A percentile compares a stretch with the other conserved stretches of the same genome.
These are phyloP conservation scores for Nomada lathburiana DNA, from an alignment of 2,888 invertebrate species.

Conservation along the genomic window DNA sequence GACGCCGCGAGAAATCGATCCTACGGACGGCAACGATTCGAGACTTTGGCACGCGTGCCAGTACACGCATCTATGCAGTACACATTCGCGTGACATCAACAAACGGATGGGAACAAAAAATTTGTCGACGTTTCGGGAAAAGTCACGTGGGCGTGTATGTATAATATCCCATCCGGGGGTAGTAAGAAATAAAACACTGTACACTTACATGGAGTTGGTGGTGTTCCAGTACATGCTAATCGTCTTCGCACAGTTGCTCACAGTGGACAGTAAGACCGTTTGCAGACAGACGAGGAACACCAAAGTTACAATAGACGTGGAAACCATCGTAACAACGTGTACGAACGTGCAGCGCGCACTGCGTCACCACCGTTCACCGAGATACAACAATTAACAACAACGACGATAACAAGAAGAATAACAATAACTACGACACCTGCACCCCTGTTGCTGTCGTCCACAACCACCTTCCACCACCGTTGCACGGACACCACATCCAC, in stretches of 20 bases:
- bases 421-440: slow-evolving; percentile 62
- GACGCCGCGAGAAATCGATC: slow-evolving; percentile 75
- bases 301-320: slow-evolving; percentile 83
- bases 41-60: slow-evolving; percentile 73
- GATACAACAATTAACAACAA: slow-evolving; percentile 54
- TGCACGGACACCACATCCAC: slow-evolving; percentile 71
- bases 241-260: slow-evolving; percentile 92
- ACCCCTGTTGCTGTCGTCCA: slow-evolving; percentile 64
- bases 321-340: slow-evolving; percentile 82
- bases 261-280: slow-evolving; percentile 88
- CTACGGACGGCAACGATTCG: slow-evolving; percentile 58
- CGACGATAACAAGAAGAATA: slow-evolving; percentile 36
- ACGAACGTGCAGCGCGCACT: slow-evolving; percentile 71
- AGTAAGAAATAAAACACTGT: background rate
- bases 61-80: slow-evolving; percentile 16
- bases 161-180: background rate
- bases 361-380: slow-evolving; percentile 70
- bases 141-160: background rate
- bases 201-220: slow-evolving; percentile 92
- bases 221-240: slow-evolving; percentile 97
- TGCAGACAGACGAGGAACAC: slow-evolving; percentile 86
- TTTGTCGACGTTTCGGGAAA: background rate
- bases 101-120: background rate
- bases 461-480: slow-evolving; percentile 70
- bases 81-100: background rate